These are phyloP conservation scores for Azorinus chamasolen DNA, from an alignment of 2,888 invertebrate species.

Conservation along the genomic window DNA sequence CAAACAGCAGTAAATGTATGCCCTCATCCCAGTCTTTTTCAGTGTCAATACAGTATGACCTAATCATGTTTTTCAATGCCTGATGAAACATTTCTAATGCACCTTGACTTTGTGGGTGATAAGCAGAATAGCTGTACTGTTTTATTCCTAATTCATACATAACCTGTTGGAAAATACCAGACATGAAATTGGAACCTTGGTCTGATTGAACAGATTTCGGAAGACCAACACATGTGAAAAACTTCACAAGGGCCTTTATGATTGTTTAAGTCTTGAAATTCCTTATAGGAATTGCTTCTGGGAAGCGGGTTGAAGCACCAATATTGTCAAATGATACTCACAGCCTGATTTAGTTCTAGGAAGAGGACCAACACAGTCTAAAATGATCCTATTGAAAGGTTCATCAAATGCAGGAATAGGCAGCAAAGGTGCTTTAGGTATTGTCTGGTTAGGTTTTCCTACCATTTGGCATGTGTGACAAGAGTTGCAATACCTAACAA, in stretches of 20 bases:
- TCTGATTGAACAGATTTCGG: conserved; percentile 54
- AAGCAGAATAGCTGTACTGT: conserved; percentile 66
- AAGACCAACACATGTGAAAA: too few relatives aligned
- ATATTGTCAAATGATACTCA: conserved; percentile 41
- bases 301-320: too few relatives aligned
- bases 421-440: conserved; percentile 34
- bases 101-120: conserved; percentile 55
- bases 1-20: conserved; percentile 42
- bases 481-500: conserved; percentile 34
- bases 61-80: conserved; percentile 47
- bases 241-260: conserved; percentile 51
- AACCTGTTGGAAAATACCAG: conserved; percentile 49
- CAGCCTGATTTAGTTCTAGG: conserved; percentile 52
- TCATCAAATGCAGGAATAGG: conserved; percentile 57
- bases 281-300: too few relatives aligned
- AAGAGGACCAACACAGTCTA: conserved; percentile 57
- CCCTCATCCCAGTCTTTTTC: conserved; percentile 47
- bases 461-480: conserved; percentile 51
- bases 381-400: conserved; percentile 47
- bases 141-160: too few relatives aligned
- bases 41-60: conserved; percentile 49
- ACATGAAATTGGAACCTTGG: too few relatives aligned
- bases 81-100: conserved; percentile 59
- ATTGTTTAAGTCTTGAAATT: conserved; percentile 56
- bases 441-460: conserved; percentile 48